phyloP scores from a whole-genome alignment of 2,113 vertebrate genomes.

The Melospiza melodia region DNA sequence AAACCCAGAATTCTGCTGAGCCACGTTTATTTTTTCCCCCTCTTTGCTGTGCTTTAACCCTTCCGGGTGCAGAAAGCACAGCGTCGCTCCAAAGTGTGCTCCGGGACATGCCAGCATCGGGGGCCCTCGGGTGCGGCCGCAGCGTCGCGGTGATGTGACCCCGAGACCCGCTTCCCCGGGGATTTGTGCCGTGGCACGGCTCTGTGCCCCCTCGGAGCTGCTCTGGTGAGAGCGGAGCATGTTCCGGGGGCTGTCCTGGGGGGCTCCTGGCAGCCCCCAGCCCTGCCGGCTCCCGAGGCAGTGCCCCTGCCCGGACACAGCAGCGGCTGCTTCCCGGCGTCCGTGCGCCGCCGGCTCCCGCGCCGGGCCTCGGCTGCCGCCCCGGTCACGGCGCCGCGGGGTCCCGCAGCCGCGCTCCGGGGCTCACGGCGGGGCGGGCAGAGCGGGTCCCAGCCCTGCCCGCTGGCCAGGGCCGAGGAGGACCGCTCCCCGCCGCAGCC shows the following conservation, averaged over 20 bases:
- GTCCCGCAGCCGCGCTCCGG: neutral
- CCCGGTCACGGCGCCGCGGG: neutral
- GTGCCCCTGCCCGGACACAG: too few relatives aligned
- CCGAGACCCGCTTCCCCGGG: fast-evolving
- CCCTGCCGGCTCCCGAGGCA: neutral
- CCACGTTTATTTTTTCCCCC: fast-evolving
- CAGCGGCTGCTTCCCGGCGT: neutral
- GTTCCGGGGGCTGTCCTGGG: neutral
- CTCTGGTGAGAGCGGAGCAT: neutral
- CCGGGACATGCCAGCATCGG: neutral
- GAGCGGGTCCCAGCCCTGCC: neutral
- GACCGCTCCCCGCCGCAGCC: neutral
- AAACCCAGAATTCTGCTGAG: neutral
- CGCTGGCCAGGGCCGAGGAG: neutral
- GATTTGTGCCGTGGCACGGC: fast-evolving
- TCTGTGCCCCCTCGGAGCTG: neutral
- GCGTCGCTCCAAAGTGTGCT: neutral
- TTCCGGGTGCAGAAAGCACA: neutral
- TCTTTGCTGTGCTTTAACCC: neutral
- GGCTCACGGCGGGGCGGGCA: neutral
- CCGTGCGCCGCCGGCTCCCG: neutral
- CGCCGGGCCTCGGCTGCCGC: neutral
- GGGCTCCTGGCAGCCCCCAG: too few relatives aligned
- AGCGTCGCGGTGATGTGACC: fast-evolving
- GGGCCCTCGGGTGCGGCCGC: neutral